Evolutionary conservation across 2,888 invertebrate species (phyloP), one percentile per base, ranked within the genome.

Genomic region (Muscina levida): DNA sequence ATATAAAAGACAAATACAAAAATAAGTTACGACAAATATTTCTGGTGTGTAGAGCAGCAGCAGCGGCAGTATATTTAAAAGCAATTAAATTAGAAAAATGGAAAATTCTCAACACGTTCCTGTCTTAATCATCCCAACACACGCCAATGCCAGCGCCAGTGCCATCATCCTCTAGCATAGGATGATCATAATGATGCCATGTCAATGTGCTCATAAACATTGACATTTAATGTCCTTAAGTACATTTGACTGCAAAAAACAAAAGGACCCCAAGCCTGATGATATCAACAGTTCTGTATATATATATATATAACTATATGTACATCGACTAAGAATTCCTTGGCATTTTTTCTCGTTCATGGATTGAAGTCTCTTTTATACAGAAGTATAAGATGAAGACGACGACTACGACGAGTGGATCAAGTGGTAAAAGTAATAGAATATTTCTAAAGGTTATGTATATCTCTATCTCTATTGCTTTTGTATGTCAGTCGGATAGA

Each of bases 61-160:
- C n/a, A 31, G 22, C 51, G 51, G 51, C n/a, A 3, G n/a, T 19
- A 17, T 37, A 17, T 59, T 42, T 37, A 31, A 53, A 77, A 73
- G 31, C 68, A 73, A 56, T 70, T 73, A 48, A 37, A 53, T 59
- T 31, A 51, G 15, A 15, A 67, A 53, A 51, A 51, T 3, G 26
- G 48, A 75, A 31, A 59, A 75, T 79, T 46, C 65, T 56, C n/a
- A 76, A 66, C 72, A 80, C 66, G 76, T 76, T 72, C 15, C 51
- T 56, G 39, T 15, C 15, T 48, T 59, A 48, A 10, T 31, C 15
- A 48, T 37, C 22, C 39, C 31, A 31, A 31, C 31, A 31, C n/a
- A n/a, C n/a, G n/a, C 8, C 31, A 31, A 31, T 31, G 31, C 31
- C 31, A 31, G 24, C 2, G 44, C 5, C 10, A 44, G 44, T 13